Evolutionary conservation across 92 coral and sea anemone genomes (phyloP), one percentile per base, ranked within the genome.

Genomic region (Zoanthus sociatus): DNA sequence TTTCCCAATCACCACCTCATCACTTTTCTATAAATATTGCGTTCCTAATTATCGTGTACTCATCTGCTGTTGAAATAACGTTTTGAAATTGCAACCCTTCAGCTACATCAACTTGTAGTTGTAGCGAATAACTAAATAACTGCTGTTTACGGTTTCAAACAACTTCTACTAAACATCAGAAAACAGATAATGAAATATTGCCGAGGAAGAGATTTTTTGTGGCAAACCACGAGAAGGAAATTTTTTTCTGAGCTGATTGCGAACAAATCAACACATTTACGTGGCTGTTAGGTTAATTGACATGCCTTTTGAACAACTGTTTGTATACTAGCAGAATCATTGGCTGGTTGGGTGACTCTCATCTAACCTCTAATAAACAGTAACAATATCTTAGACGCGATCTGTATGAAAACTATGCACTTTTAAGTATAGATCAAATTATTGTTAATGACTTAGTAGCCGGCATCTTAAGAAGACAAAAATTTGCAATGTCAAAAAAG

Each of bases 381-480:
- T 61, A 30, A 69, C 84, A 79, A 63, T 79, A 79, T 79, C 84
- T 63, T 68, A 9, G 55, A 66, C 56, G 26, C 75, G 85, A 81
- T 66, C 46, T 60, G 63, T n/a, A 81, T 81, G 46, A 46, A 66
- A 67, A 47, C 72, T 17, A 60, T 31, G 71, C 53, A 33, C 83
- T 60, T 10, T 17, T n/a, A 78, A 78, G 60, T 31, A 3, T 33
- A 61, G 31, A 78, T 61, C 46, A 17, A 11, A 58, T 78, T 78
- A 55, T 31, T 45, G 42, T 56, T 60, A 13, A 7, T 37, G 21
- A 63, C 21, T 81, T 68, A 21, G 9, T 20, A 26, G 45, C 60
- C 30, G 73, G 11, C 45, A 11, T n/a, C 14, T 48, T n/a, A 11
- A 45, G 42, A 79, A 46, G 17, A 47, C 44, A n/a, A 26, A 11